Evolutionary conservation across 2,888 invertebrate species (phyloP), one percentile per base, ranked within the genome.

Genomic region (Drosophila setosimentum): DNA sequence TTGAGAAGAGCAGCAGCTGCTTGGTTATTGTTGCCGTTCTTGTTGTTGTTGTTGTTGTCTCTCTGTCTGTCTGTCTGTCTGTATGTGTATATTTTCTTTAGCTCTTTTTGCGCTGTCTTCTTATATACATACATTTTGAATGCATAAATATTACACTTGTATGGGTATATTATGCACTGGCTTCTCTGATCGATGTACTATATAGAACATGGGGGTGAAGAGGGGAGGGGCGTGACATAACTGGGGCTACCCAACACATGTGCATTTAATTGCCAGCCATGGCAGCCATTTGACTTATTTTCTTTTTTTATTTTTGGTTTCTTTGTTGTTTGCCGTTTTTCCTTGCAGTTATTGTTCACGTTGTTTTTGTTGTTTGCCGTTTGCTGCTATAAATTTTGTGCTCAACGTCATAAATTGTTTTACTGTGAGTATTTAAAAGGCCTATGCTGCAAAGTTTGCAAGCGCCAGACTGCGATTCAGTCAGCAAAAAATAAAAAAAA

Each of bases 181-280:
- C 33, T 49, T 40, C 53, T 24, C 66, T 45, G 66, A 67, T 67
- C 68, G 66, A 24, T 48, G 51, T 45, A 45, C 45, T 24, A 45
- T 24, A 45, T 16, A 57, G 30, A 21, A 24, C 30, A 21, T 29
- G 21, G 0, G 4, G 32, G 16, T 13, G 29, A 51, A 30, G 13
- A n/a, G 40, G 21, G 16, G 16, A 3, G 40, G 10, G 32, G 35
- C 13, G n/a, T n/a, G 27, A 3, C 29, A n/a, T 29, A 55, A 49
- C 49, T 32, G 32, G 35, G 49, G 6, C 35, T 37, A 27, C 27
- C 30, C 45, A 35, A 60, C 70, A 68, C 82, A 68, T 78, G 68
- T 80, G 67, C 74, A 81, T 72, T 82, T 84, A 78, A 81, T 81
- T 80, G 82, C 80, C 57, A 55, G 42, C 57, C 54, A 51, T 62